Base-by-base conservation (phyloP, 2,888 invertebrate species). In the Tenthredo notha region DNA sequence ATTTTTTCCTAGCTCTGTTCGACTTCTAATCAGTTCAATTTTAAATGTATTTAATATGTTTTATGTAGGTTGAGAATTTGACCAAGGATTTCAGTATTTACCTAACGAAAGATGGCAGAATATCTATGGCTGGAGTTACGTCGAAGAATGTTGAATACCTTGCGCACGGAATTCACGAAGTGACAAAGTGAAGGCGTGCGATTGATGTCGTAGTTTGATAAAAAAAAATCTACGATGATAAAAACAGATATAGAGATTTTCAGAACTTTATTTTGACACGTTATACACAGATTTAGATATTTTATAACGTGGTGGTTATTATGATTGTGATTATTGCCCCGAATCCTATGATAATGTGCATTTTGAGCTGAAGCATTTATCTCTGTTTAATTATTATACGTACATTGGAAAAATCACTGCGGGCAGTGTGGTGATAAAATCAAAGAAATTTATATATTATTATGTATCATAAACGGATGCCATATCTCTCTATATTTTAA, bases 81-180 rank as follows among this genome's bases (percentile, higher is more conserved):
- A 98, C 96, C 0, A 98, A 98, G 91, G 97, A 99, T 43, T 98
- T 96, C 94, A 98, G 98, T 93, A 95, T 99, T 88, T 99, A 98
- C 93, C 94, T 99, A 88, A 99, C 99, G 0, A 98, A 98, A 94
- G 99, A 99, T 94, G 99, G 99, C 0, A 97, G 99, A 90, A 99
- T 99, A 93, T 99, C 99, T 4, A 98, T 99, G 94, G 99, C 99
- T 85, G 99, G 99, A 84, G 96, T 99, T 7, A 97, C 98, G 0
- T 97, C 98, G 3, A 97, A 97, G 92, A 99, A 99, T 94, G 99
- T 99, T 0, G 96, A 96, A 87, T 99, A 99, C 93, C 94, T 99
- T 86, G 99, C 99, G 1, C 95, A 98, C 87, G 98, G 98, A 86
- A 98, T 99, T 89, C 98, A 99, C 93, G 95, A 97, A 94, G 98